Evolutionary conservation across 2,888 invertebrate species (phyloP).

Genomic region (Drosophila cognata): DNA sequence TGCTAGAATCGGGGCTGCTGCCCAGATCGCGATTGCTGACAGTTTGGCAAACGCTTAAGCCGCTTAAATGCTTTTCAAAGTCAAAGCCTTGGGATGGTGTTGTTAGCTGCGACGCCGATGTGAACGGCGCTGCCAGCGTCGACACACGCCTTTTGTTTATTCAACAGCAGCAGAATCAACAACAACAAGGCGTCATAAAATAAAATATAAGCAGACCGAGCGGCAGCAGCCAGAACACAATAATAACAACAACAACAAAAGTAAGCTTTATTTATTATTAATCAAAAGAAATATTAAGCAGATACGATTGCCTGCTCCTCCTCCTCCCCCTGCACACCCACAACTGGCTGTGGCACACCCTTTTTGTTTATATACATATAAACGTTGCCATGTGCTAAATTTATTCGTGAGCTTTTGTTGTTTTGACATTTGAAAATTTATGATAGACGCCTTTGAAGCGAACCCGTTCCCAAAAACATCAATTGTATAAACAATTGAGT

Average conservation of each 20-base stretch:
- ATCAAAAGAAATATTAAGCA: conserved; percentile 67
- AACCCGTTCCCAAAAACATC: conserved; percentile 16
- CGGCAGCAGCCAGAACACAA: conserved; percentile 56
- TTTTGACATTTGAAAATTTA: conserved; percentile 65
- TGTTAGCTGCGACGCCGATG: conserved; percentile 20
- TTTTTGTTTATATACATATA: conserved; percentile 37
- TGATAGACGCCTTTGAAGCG: conserved; percentile 63
- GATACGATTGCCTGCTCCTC: neutral
- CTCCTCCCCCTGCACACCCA: neutral
- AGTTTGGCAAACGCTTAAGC: conserved; percentile 58
- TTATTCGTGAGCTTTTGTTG: conserved; percentile 57
- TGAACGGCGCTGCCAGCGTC: conserved; percentile 27
- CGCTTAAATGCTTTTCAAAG: conserved; percentile 77
- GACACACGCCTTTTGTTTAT: conserved; percentile 81
- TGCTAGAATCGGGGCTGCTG: conserved; percentile 19
- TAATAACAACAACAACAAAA: conserved; percentile 26
- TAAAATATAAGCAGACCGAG: conserved; percentile 71
- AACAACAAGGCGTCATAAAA: conserved; percentile 54
- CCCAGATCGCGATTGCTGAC: conserved; percentile 31
- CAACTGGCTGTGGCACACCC: conserved; percentile 3
- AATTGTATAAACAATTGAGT: conserved; percentile 52
- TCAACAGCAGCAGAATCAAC: conserved; percentile 49
- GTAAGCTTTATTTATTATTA: conserved; percentile 75
- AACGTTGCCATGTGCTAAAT: conserved; percentile 45
- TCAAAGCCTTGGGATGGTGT: conserved; percentile 76